These are phyloP conservation scores for Characodon lateralis DNA, from an alignment of 2,797 vertebrate genomes.

Conservation along the genomic window DNA sequence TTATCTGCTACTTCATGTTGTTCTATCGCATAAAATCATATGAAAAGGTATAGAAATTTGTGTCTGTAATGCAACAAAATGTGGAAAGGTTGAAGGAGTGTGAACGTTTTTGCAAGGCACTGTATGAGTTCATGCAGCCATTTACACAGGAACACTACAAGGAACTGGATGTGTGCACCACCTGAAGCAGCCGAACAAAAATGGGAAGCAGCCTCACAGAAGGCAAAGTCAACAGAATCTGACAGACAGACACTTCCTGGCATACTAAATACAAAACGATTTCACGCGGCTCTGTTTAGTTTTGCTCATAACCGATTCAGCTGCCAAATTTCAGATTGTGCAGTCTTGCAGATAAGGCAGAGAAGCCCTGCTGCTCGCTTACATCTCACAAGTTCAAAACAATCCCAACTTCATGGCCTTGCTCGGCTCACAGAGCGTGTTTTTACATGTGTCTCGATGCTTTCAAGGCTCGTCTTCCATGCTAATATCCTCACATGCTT, in stretches of 20 bases:
- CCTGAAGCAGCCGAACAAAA: slow-evolving; percentile 16
- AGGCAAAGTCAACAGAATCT: slow-evolving; percentile 43
- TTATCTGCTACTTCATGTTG: background rate
- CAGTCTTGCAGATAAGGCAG: slow-evolving; percentile 37
- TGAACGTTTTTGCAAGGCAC: background rate
- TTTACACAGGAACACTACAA: slow-evolving; percentile 8
- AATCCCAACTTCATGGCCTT: slow-evolving; percentile 13
- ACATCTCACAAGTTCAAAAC: slow-evolving; percentile 40
- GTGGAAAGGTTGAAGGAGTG: background rate
- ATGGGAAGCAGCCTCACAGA: slow-evolving; percentile 29
- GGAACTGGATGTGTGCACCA: slow-evolving; percentile 24
- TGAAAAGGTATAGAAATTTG: background rate
- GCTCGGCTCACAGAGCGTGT: slow-evolving; percentile 14
- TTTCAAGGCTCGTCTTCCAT: slow-evolving; percentile 7
- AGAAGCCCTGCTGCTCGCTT: slow-evolving; percentile 40
- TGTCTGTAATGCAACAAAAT: background rate
- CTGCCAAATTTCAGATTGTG: slow-evolving; percentile 47
- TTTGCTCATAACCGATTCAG: slow-evolving; percentile 42
- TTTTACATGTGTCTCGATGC: slow-evolving; percentile 18
- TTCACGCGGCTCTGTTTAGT: slow-evolving; percentile 36
- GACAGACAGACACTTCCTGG: slow-evolving; percentile 32
- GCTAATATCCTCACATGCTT: slow-evolving; percentile 12
- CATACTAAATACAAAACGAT: slow-evolving; percentile 50
- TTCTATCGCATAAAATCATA: background rate
- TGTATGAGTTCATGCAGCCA: slow-evolving; percentile 10